A percentile compares a stretch with the other conserved stretches of the same genome.
Evolutionary conservation across 2,113 vertebrate species (phyloP).

Genomic region (Chaetodon trifascialis): DNA sequence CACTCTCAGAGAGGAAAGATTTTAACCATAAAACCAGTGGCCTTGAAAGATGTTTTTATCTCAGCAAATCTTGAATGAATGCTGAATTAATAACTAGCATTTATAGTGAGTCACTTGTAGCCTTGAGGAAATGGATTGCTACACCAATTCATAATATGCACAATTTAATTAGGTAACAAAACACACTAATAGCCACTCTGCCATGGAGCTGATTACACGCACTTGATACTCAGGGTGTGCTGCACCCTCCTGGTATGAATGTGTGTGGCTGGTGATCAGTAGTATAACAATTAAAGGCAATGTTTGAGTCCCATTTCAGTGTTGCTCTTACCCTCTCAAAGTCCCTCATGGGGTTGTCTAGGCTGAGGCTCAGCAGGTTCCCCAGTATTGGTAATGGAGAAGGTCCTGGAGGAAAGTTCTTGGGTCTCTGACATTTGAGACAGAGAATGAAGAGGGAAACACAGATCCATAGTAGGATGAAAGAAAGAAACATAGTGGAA

Average conservation of each 20-base stretch:
- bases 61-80: not conserved
- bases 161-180: not conserved
- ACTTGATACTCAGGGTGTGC: not conserved
- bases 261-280: not conserved
- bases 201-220: not conserved
- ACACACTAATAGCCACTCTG: not conserved
- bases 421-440: slow-evolving; percentile 64
- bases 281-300: not conserved
- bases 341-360: slow-evolving; percentile 65
- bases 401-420: slow-evolving; percentile 79
- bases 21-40: not conserved
- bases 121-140: not conserved
- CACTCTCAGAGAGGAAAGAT: not conserved
- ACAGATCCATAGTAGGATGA: slow-evolving; percentile 57
- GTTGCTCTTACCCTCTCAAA: slow-evolving; percentile 63
- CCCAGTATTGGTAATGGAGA: slow-evolving; percentile 70
- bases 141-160: not conserved
- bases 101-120: not conserved
- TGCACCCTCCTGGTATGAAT: not conserved
- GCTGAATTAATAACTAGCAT: not conserved
- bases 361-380: slow-evolving; percentile 69
- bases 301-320: not conserved
- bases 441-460: slow-evolving; percentile 51
- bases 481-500: slow-evolving; percentile 53
- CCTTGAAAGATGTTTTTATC: not conserved